These are phyloP conservation scores for Pemphigus obesinymphae DNA, from an alignment of 1,140 invertebrate species.

Conservation along the genomic window DNA sequence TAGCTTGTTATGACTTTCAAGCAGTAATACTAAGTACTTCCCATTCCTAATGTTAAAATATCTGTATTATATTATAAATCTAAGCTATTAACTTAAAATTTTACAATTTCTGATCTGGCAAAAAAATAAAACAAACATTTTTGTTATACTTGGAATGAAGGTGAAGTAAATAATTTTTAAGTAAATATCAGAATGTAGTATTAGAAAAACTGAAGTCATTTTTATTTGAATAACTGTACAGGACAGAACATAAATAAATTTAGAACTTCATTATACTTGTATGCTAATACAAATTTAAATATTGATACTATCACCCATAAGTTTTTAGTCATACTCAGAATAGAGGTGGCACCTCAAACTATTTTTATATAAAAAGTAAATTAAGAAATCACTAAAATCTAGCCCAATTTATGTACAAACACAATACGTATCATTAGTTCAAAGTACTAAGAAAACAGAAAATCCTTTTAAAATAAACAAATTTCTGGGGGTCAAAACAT, in stretches of 20 bases:
- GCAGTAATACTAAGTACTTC: not conserved
- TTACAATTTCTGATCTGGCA: not conserved
- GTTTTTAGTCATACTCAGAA: not conserved
- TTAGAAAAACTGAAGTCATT: not conserved
- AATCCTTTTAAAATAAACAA: not conserved
- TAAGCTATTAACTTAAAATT: not conserved
- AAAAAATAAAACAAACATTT: slow-evolving; percentile 17
- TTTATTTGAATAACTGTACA: not conserved
- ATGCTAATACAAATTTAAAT: slow-evolving; percentile 3
- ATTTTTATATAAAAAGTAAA: not conserved
- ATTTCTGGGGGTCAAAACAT: no score
- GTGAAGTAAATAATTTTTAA: slow-evolving; percentile 46
- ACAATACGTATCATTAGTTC: not conserved
- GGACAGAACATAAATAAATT: not conserved
- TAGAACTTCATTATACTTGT: no score
- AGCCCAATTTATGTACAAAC: not conserved
- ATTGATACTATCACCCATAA: not conserved
- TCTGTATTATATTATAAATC: not conserved
- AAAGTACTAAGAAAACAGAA: not conserved
- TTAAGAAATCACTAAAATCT: no score
- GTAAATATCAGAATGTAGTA: not conserved
- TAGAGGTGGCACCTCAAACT: not conserved
- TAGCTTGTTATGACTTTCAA: slow-evolving; percentile 6
- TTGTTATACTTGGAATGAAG: slow-evolving; percentile 49
- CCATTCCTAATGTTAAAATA: not conserved